Conservation (phyloP, 2,113 vertebrate species). For the Lates calcarifer region DNA sequence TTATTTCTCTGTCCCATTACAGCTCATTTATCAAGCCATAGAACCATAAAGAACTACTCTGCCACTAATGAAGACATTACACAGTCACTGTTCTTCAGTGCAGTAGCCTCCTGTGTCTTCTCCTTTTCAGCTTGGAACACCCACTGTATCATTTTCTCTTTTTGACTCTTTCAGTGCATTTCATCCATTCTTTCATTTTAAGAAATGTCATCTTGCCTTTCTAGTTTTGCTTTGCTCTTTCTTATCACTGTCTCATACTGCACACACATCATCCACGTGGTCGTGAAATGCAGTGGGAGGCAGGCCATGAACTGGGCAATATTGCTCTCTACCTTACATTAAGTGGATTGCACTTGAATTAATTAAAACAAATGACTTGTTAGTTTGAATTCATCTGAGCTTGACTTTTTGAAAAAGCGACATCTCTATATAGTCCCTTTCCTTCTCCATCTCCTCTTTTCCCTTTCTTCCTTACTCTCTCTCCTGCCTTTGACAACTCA, state of each 20-base stretch:
- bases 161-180: not conserved
- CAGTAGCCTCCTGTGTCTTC: not conserved
- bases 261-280: not conserved
- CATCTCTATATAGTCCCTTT: too few species aligned
- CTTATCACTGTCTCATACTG: not conserved
- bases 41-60: conserved; percentile 47
- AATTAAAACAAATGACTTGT: not conserved
- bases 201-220: not conserved
- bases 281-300: not conserved
- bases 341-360: not conserved
- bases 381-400: not conserved
- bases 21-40: conserved; percentile 56
- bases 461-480: too few species aligned
- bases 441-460: not conserved
- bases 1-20: conserved; percentile 36
- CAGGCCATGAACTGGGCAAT: not conserved
- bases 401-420: not conserved
- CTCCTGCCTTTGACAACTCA: not conserved
- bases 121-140: conserved; percentile 13
- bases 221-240: not conserved
- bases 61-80: conserved; percentile 50
- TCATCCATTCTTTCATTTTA: not conserved
- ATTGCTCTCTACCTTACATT: not conserved
- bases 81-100: conserved; percentile 26
- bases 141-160: conserved; percentile 5